Percentiles rank a stretch among this genome's conserved stretches.
These are phyloP conservation scores for Petrosia ficiformis DNA, from an alignment of 37 sponge, comb jelly and placozoan species.

Conservation along the genomic window DNA sequence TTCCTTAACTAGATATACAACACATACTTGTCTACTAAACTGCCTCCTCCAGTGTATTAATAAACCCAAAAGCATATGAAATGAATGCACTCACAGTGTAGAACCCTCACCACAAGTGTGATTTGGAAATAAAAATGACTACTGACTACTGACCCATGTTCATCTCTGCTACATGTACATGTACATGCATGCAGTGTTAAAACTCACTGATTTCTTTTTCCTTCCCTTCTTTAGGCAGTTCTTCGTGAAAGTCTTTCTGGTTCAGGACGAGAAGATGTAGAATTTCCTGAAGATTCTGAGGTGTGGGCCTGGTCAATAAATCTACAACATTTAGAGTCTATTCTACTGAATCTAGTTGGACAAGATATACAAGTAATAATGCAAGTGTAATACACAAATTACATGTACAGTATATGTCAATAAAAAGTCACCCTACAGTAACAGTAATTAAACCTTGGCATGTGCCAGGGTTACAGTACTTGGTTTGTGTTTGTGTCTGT, in stretches of 20 bases:
- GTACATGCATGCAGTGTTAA: background rate
- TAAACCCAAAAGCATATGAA: too few species aligned
- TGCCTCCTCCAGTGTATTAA: too few species aligned
- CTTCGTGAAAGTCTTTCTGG: background rate
- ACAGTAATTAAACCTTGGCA: background rate
- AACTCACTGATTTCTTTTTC: background rate
- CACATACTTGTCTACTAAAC: too few species aligned
- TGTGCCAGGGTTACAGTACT: too few species aligned
- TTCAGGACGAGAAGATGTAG: background rate
- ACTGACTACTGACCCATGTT: too few species aligned
- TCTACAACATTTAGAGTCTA: constrained; percentile 25
- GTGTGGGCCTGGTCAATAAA: constrained; percentile 46
- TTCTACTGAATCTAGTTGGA: constrained; percentile 33
- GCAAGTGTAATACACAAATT: too few species aligned
- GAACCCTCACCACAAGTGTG: too few species aligned
- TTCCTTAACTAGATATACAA: too few species aligned
- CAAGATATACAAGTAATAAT: constrained; percentile 44
- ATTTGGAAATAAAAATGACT: too few species aligned
- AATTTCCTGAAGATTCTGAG: constrained; percentile 48
- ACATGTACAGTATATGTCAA: background rate
- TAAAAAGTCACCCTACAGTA: too few species aligned
- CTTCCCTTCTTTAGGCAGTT: background rate
- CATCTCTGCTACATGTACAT: background rate
- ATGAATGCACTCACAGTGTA: too few species aligned
- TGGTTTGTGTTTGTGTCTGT: background rate